Base-by-base conservation (phyloP, 2,113 vertebrate species). In the Cichladusa arquata region DNA sequence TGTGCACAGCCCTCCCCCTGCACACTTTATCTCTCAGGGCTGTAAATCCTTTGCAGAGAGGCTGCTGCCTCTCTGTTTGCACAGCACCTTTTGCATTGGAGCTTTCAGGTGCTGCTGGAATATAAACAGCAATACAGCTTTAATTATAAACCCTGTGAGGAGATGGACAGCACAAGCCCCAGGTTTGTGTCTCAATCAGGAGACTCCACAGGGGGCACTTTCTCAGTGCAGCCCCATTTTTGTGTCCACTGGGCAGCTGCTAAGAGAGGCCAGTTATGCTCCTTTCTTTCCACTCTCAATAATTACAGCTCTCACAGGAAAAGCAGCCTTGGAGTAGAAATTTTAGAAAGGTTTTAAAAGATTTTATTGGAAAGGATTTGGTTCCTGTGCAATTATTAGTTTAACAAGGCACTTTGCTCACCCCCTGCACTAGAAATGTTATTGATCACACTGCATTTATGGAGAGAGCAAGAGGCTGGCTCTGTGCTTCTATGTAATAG, bases 231-330 rank as follows among this genome's bases (percentile, higher is more conserved):
- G 48, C 48, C 86, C 88, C 42, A 2, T 65, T 93, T 94, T 14
- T 71, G 65, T 67, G 45, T 38, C 88, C 50, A 9, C 17, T n/a
- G 79, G 90, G 79, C 5, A 2, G 67, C 76, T 66, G 86, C 67
- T 92, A 78, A 83, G 71, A 80, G 74, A 72, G 24, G 67, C 62
- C 61, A 29, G 87, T 88, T 81, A 64, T 16, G 40, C 33, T 84
- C 57, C 47, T 93, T 95, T 93, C 72, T 67, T 90, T 81, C 88
- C 77, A 48, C 40, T 88, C 57, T 77, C 77, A 50, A 18, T 92
- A 94, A 96, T 96, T 93, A 93, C 40, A 92, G 81, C 83, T 93
- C 91, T 95, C 95, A 28, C 78, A 93, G 93, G 96, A 95, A 87
- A 92, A 89, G 45, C 51, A 62, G 92, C 47, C 91, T 79, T 22